A percentile compares a stretch with the other conserved stretches of the same genome.
phyloP scores from a whole-genome alignment of 2,113 vertebrate species.

The Grammomys dolichurus region DNA sequence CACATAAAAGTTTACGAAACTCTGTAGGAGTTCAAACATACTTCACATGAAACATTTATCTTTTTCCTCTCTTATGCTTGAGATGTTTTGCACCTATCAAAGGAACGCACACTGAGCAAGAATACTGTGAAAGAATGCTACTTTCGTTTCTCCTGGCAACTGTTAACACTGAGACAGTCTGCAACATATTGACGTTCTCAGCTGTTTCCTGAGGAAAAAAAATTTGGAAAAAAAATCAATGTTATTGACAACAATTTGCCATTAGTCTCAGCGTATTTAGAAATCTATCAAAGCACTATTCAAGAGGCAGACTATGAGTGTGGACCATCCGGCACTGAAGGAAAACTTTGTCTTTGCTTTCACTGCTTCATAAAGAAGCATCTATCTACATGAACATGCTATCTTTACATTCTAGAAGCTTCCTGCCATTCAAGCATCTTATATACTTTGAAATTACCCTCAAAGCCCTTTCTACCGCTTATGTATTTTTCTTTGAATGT shows the following conservation, averaged over 20 bases:
- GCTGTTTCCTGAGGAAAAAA: not conserved
- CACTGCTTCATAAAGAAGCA: not conserved
- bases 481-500: not conserved
- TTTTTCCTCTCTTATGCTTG: not conserved
- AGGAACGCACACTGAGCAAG: rapidly evolving
- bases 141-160: not conserved
- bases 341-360: not conserved
- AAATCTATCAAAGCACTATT: not conserved
- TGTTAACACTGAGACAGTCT: not conserved
- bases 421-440: not conserved
- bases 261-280: not conserved
- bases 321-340: not conserved
- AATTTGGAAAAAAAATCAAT: not conserved
- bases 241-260: not conserved
- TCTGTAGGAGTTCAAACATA: not conserved
- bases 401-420: not conserved
- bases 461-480: not conserved
- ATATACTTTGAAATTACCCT: not conserved
- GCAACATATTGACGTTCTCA: not conserved
- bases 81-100: not conserved
- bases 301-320: not conserved
- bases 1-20: slow-evolving; percentile 23
- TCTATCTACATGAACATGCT: not conserved
- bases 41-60: rapidly evolving
- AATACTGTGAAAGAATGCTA: not conserved